Conservation (phyloP, 2,888 invertebrate species). For the Phortica magna region DNA sequence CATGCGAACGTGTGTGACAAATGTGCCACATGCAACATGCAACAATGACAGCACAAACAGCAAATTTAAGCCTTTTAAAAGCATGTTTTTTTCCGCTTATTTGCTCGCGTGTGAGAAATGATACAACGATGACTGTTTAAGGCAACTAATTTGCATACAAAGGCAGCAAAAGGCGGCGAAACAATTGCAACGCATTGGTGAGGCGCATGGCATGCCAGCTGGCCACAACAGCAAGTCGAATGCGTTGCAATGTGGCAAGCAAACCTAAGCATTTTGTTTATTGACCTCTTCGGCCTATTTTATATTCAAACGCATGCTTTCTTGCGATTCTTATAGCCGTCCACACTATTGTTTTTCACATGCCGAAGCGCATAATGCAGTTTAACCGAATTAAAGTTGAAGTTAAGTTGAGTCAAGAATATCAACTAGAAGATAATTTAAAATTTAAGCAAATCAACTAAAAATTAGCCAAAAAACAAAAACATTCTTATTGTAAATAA, state of each 20-base stretch:
- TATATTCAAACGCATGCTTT: neutral
- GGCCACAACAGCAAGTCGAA: neutral
- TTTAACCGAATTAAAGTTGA: slow-evolving; percentile 40
- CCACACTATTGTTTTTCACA: slow-evolving; percentile 33
- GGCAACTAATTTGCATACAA: slow-evolving; percentile 68
- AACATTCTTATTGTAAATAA: slow-evolving; percentile 56
- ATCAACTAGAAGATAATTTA: neutral
- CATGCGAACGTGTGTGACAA: slow-evolving; percentile 19
- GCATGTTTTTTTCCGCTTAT: slow-evolving; percentile 23
- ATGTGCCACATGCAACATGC: slow-evolving; percentile 26
- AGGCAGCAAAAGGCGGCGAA: slow-evolving; percentile 54
- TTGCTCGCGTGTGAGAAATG: slow-evolving; percentile 52
- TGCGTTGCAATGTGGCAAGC: neutral
- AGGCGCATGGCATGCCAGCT: neutral
- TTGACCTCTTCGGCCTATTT: slow-evolving; percentile 35
- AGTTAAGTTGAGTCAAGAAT: neutral
- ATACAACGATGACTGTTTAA: slow-evolving; percentile 12
- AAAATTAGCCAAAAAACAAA: slow-evolving; percentile 34
- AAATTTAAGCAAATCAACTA: slow-evolving; percentile 16
- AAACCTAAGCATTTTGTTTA: slow-evolving; percentile 7
- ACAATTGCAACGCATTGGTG: slow-evolving; percentile 36
- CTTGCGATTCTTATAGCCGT: slow-evolving; percentile 45
- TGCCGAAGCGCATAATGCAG: slow-evolving; percentile 34
- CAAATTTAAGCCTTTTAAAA: slow-evolving; percentile 1
- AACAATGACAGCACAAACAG: slow-evolving; percentile 22